These are phyloP conservation scores for Arbacia lixula DNA, from an alignment of 53 echinoderm and acorn worm species.

Conservation along the genomic window DNA sequence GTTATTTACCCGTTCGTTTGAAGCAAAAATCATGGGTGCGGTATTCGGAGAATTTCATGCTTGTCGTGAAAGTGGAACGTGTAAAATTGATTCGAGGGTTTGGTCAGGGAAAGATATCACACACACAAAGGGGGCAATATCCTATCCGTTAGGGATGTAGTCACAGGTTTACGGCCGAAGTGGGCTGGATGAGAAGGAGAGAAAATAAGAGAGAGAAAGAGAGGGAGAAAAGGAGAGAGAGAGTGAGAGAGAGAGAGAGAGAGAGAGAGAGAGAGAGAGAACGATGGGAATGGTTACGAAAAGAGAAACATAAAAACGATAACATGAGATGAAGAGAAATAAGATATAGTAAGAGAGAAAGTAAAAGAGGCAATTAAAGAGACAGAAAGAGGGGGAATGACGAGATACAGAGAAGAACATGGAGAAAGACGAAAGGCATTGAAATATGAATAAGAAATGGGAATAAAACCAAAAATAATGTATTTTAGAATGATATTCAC, in stretches of 20 bases:
- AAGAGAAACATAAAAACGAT: not conserved
- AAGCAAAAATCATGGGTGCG: no score
- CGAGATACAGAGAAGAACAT: not conserved
- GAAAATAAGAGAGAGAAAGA: not conserved
- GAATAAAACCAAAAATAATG: not conserved
- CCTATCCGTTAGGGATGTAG: no score
- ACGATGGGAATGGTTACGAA: no score
- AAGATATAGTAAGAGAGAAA: not conserved
- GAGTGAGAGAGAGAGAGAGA: not conserved
- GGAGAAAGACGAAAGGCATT: not conserved
- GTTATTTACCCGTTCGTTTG: no score
- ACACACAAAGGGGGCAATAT: not conserved
- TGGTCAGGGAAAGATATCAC: not conserved
- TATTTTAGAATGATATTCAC: not conserved
- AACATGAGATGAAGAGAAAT: not conserved
- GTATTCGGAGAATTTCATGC: no score
- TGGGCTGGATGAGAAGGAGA: no score
- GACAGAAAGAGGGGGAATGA: not conserved
- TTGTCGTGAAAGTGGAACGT: no score
- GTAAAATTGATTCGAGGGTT: no score
- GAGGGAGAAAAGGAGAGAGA: not conserved
- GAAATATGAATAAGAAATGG: not conserved
- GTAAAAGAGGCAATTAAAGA: not conserved
- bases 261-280: not conserved
- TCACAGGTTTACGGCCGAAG: no score